Percentiles rank a stretch among this genome's conserved stretches.
These are phyloP conservation scores for Percopsis transmontana DNA, from an alignment of 2,113 vertebrate species.

Conservation along the genomic window DNA sequence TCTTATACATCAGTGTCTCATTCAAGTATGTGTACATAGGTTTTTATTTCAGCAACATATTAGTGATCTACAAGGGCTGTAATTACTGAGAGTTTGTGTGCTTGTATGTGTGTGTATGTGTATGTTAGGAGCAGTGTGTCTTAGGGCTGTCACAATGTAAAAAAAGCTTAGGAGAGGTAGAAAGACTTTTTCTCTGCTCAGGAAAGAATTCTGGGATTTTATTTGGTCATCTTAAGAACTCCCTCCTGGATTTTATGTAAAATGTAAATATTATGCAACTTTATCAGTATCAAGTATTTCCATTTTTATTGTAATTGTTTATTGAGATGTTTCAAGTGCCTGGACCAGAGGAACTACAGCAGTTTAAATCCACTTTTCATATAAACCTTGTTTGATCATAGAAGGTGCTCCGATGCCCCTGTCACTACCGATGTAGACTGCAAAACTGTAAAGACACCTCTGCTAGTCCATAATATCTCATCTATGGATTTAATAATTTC, in stretches of 20 bases:
- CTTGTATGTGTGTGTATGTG: conserved; percentile 1
- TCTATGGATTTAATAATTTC: too few relatives aligned
- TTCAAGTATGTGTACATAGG: conserved; percentile 21
- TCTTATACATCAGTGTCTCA: conserved; percentile 27
- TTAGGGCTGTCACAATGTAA: conserved; percentile 36
- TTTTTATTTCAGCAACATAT: too few relatives aligned
- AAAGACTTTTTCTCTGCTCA: conserved; percentile 23
- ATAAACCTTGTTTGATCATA: conserved; percentile 3
- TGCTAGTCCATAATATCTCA: too few relatives aligned
- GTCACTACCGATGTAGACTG: conserved; percentile 20
- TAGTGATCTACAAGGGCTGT: conserved; percentile 11
- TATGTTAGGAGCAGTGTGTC: background rate
- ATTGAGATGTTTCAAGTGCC: conserved; percentile 49
- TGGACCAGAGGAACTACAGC: conserved; percentile 17
- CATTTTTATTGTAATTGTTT: background rate
- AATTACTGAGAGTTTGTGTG: background rate
- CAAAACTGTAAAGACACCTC: background rate
- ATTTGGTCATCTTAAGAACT: background rate
- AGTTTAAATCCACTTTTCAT: background rate
- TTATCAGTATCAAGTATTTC: conserved; percentile 11
- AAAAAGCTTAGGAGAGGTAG: background rate
- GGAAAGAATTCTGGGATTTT: conserved; percentile 43
- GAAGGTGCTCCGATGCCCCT: conserved; percentile 37
- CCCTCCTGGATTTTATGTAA: conserved; percentile 22
- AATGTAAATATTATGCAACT: conserved; percentile 50